Base-by-base conservation (phyloP, 1,140 invertebrate genomes). In the Pollicipes pollicipes region DNA sequence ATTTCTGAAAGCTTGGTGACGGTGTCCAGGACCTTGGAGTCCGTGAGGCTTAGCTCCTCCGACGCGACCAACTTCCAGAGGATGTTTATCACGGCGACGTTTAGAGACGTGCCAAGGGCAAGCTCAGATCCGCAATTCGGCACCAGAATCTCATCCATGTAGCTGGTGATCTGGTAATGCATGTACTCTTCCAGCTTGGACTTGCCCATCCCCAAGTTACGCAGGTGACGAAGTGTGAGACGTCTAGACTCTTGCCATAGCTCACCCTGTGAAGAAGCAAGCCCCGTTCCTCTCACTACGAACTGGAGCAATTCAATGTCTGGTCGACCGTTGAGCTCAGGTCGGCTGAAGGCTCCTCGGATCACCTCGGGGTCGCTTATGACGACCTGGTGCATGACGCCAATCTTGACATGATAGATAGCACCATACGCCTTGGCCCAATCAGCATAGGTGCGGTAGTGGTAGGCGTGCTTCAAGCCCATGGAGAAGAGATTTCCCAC, bases 301-400 rank as follows among this genome's bases (percentile, higher is more conserved):
- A 66, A 66, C 28, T 8, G 10, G 28, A 21, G 8, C 10, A 29
- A 87, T 66, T 90, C 88, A 24, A 86, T 91, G 75, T 86, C 86
- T 26, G 92, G 93, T 69, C 91, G 84, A 31, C 88, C 91, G 72
- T 88, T 90, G 80, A 94, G 92, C 75, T 91, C 90, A 76, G 91
- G 89, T 27, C 85, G 84, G 0, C 88, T 82, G 78, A 95, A 95
- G 28, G 90, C 86, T 76, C 93, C 88, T 69, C 90, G 82, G 73
- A 95, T 92, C 75, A 87, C 81, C 75, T 87, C 85, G 77, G 90
- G 88, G 81, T 95, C 91, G 79, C 88, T 90, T 71, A 95, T 81
- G 13, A 95, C 88, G 26, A 95, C 87, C 17, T 90, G 86, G 8
- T 91, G 81, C 75, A 93, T 88, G 72, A 85, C 87, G 30, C 92